Percentiles rank a stretch among this genome's conserved stretches.
Conservation (phyloP, 2,888 invertebrate species). For the Leptopterna dolabrata region DNA sequence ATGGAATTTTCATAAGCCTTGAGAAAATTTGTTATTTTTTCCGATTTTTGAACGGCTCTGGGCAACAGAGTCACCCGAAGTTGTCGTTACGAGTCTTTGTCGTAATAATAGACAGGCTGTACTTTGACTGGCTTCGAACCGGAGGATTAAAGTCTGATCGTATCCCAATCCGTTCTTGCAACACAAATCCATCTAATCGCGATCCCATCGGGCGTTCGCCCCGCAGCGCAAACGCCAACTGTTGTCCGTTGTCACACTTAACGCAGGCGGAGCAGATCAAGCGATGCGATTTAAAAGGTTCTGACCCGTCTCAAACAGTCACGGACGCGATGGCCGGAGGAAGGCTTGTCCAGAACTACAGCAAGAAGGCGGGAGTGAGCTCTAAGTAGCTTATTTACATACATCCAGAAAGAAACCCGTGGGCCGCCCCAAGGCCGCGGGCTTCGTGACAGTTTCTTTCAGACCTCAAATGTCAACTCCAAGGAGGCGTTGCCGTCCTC, state of each 20-base stretch:
- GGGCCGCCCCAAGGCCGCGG: neutral
- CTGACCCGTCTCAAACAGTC: neutral
- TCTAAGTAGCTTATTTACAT: conserved; percentile 24
- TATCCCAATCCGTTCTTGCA: too few species aligned
- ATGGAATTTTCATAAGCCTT: too few species aligned
- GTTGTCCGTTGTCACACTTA: neutral
- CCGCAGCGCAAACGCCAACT: neutral
- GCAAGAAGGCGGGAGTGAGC: conserved; percentile 1
- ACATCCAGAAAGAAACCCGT: neutral
- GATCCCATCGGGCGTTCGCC: too few species aligned
- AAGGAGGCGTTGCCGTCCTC: conserved; percentile 27
- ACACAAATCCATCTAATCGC: too few species aligned
- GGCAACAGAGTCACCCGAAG: too few species aligned
- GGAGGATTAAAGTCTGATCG: too few species aligned
- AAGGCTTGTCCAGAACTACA: conserved; percentile 15
- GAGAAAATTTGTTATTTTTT: too few species aligned
- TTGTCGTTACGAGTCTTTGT: too few species aligned
- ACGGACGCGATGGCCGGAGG: neutral
- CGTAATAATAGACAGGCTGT: too few species aligned
- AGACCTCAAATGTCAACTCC: conserved; percentile 27
- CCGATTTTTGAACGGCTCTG: too few species aligned
- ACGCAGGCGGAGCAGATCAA: neutral
- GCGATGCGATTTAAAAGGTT: neutral
- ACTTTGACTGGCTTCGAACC: too few species aligned
- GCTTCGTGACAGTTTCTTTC: conserved; percentile 27